Percentiles rank a stretch among this genome's conserved stretches.
Evolutionary conservation across 2,888 invertebrate genomes (phyloP).

Genomic region (Stenichneumon culpator): DNA sequence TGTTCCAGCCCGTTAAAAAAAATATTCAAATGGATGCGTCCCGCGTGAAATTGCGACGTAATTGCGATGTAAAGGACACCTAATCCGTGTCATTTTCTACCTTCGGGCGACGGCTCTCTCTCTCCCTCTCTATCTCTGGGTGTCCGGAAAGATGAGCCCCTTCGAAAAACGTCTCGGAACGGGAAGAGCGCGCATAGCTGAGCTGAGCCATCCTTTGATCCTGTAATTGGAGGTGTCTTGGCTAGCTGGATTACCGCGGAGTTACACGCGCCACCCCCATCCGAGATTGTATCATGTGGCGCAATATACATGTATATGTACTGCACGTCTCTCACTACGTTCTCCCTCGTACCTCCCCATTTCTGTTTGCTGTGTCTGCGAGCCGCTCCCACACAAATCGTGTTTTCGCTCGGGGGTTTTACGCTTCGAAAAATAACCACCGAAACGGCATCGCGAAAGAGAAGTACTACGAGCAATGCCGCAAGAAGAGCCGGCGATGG

Average conservation of each 20-base stretch:
- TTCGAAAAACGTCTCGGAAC: conserved; percentile 68
- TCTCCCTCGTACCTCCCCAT: conserved; percentile 22
- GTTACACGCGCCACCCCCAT: conserved; percentile 58
- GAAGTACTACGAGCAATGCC: not conserved
- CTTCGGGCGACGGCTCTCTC: conserved; percentile 2
- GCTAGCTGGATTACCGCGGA: conserved; percentile 63
- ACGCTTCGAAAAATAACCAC: conserved; percentile 48
- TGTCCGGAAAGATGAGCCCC: conserved; percentile 51
- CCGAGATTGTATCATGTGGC: conserved; percentile 61
- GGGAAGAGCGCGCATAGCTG: conserved; percentile 33
- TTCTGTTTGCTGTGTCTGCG: conserved; percentile 20
- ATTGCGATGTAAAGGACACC: conserved; percentile 60
- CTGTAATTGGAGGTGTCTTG: conserved; percentile 79
- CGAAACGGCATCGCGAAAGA: conserved; percentile 2
- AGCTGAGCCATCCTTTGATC: conserved; percentile 76
- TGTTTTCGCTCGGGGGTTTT: conserved; percentile 36
- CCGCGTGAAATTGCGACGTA: conserved; percentile 62
- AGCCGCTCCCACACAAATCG: conserved; percentile 25
- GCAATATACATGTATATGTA: conserved; percentile 11
- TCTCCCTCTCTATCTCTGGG: conserved; percentile 10
- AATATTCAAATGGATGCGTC: conserved; percentile 64
- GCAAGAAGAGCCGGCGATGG: not conserved
- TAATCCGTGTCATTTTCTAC: conserved; percentile 47
- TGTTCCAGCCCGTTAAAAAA: not conserved
- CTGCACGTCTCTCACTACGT: conserved; percentile 21